Percentiles rank a stretch among this genome's conserved stretches.
These are phyloP conservation scores for Ophraella communa DNA, from an alignment of 2,888 invertebrate genomes.

Conservation along the genomic window DNA sequence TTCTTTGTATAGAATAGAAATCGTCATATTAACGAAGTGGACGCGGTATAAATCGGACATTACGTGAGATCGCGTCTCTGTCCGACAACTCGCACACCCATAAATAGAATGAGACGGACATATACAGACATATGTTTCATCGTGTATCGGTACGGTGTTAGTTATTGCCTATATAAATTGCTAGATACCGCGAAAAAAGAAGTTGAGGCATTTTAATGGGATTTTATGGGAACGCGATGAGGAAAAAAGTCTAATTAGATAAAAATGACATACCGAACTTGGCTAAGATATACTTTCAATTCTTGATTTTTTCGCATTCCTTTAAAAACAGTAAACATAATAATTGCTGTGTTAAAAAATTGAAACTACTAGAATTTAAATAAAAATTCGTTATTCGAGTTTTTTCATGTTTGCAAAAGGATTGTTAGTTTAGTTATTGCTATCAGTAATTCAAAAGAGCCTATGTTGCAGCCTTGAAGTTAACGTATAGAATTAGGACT, in stretches of 20 bases:
- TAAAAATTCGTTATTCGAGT: too few relatives aligned
- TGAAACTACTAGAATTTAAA: too few relatives aligned
- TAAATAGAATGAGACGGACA: constrained; percentile 35
- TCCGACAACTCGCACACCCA: constrained; percentile 25
- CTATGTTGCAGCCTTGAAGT: too few relatives aligned
- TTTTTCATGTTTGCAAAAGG: too few relatives aligned
- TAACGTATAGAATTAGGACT: too few relatives aligned
- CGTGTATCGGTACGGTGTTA: constrained; percentile 46
- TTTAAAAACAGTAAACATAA: not conserved
- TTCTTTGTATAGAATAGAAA: constrained; percentile 55
- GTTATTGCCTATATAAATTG: constrained; percentile 51
- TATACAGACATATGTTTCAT: constrained; percentile 41
- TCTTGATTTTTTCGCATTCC: not conserved
- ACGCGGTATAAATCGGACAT: constrained; percentile 47
- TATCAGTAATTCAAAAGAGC: too few relatives aligned
- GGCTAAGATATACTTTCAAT: not conserved
- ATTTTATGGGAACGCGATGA: constrained; percentile 27
- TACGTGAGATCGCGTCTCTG: constrained; percentile 36
- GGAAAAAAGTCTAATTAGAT: constrained; percentile 29
- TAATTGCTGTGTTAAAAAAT: not conserved
- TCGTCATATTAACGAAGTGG: constrained; percentile 54
- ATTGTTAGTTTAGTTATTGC: too few relatives aligned
- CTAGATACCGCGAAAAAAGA: constrained; percentile 45
- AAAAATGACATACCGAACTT: constrained; percentile 19
- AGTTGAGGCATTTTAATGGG: constrained; percentile 48